Conservation (phyloP, 1,140 invertebrate species). For the Magallana ariakensis region DNA sequence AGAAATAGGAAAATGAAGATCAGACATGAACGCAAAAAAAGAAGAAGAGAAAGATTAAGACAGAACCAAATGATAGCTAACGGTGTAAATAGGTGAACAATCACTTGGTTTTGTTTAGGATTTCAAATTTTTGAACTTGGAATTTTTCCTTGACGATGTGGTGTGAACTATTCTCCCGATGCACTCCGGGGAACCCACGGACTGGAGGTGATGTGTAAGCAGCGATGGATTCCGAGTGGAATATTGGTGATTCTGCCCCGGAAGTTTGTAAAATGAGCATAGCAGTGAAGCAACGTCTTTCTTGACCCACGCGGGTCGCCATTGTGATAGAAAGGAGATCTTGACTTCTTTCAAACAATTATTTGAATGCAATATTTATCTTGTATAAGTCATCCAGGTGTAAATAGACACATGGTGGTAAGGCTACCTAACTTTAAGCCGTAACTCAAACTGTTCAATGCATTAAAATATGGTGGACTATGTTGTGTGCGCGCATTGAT, state of each 20-base stretch:
- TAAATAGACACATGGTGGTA: not conserved
- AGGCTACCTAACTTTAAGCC: not conserved
- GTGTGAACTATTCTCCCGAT: not conserved
- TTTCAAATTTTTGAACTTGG: slow-evolving; percentile 13
- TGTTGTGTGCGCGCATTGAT: slow-evolving; percentile 14
- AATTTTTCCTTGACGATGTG: not conserved
- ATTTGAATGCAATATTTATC: slow-evolving; percentile 35
- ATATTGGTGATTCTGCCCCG: not conserved
- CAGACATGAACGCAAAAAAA: not conserved
- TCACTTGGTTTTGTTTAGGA: not conserved
- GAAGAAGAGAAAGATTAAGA: not conserved
- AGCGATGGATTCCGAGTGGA: slow-evolving; percentile 14
- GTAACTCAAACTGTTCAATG: slow-evolving; percentile 32
- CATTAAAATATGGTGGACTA: slow-evolving; percentile 7
- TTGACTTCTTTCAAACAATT: slow-evolving; percentile 33
- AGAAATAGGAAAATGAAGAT: not conserved
- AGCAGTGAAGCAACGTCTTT: slow-evolving; percentile 34
- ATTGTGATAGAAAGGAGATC: slow-evolving; percentile 19
- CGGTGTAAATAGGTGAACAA: not conserved
- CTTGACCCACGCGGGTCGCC: slow-evolving; percentile 14
- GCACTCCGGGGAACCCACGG: not conserved
- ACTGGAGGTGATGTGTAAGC: not conserved
- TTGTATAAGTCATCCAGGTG: slow-evolving; percentile 25
- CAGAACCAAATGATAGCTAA: not conserved
- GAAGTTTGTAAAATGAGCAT: slow-evolving; percentile 26